Percentiles rank a stretch among this genome's conserved stretches.
Evolutionary conservation across 2,797 vertebrate species (phyloP).

Genomic region (Gastrophryne carolinensis): DNA sequence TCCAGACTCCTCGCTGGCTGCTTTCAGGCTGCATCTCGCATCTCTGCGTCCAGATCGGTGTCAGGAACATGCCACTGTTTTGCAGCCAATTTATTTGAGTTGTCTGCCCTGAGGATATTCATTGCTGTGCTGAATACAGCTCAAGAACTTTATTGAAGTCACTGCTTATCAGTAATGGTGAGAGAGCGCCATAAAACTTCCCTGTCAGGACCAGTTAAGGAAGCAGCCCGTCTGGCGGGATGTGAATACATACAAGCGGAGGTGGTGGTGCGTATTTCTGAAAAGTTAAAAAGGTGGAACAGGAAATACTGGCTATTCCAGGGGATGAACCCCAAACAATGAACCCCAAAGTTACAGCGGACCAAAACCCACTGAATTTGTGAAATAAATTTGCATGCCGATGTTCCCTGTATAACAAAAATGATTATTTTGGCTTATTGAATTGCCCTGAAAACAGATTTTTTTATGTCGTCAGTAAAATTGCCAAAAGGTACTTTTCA

Average conservation of each 20-base stretch:
- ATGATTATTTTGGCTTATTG: too few species aligned
- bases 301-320: too few species aligned
- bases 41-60: neutral
- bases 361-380: too few species aligned
- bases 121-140: constrained; percentile 21
- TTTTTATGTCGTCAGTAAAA: too few species aligned
- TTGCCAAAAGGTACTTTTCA: too few species aligned
- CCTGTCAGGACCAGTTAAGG: neutral
- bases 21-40: neutral
- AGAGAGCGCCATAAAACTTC: neutral
- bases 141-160: constrained; percentile 10
- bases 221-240: neutral
- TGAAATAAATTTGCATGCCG: too few species aligned
- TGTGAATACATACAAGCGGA: neutral
- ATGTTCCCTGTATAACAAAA: too few species aligned
- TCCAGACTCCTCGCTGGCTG: neutral
- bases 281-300: too few species aligned
- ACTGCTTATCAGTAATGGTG: constrained; percentile 9
- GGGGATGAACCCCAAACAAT: too few species aligned
- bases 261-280: neutral
- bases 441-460: too few species aligned
- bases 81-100: constrained; percentile 40
- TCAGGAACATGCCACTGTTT: constrained; percentile 22
- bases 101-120: constrained; percentile 12
- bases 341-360: too few species aligned